These are phyloP conservation scores for Acleris emargana DNA, from an alignment of 2,888 invertebrate genomes.

Conservation along the genomic window DNA sequence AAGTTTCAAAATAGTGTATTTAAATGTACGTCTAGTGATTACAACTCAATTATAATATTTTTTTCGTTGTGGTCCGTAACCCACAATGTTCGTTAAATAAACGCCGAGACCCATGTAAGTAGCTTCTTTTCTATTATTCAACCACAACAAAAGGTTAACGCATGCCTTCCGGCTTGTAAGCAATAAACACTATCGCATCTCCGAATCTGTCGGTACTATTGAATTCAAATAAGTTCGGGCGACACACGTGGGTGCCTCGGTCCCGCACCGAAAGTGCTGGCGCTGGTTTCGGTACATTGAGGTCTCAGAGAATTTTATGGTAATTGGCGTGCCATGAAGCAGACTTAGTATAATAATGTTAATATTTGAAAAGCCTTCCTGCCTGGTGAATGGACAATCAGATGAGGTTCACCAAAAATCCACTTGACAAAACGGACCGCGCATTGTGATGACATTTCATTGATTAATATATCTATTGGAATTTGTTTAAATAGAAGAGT, in stretches of 20 bases:
- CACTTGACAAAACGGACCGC: too few relatives aligned
- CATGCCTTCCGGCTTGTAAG: constrained; percentile 39
- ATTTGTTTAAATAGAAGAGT: too few relatives aligned
- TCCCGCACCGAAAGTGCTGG: constrained; percentile 52
- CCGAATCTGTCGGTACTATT: constrained; percentile 59
- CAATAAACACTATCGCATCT: constrained; percentile 52
- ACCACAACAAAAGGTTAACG: constrained; percentile 44
- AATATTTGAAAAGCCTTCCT: constrained; percentile 14
- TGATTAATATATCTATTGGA: too few relatives aligned
- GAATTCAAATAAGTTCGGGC: constrained; percentile 68
- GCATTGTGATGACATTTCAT: too few relatives aligned
- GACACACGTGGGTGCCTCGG: constrained; percentile 59
- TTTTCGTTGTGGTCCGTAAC: neutral
- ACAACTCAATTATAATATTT: too few relatives aligned
- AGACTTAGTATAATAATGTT: constrained; percentile 19
- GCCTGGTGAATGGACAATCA: neutral
- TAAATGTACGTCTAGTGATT: too few relatives aligned
- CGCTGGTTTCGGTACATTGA: constrained; percentile 47
- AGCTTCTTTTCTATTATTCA: constrained; percentile 35
- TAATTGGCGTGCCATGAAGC: constrained; percentile 28
- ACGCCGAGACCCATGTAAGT: constrained; percentile 3
- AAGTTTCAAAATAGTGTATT: too few relatives aligned
- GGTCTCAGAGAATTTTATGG: constrained; percentile 34
- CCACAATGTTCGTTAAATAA: constrained; percentile 16
- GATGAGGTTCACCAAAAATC: too few relatives aligned